Conservation (phyloP, 2,797 vertebrate genomes). For the Gadopsis bispinosus region DNA sequence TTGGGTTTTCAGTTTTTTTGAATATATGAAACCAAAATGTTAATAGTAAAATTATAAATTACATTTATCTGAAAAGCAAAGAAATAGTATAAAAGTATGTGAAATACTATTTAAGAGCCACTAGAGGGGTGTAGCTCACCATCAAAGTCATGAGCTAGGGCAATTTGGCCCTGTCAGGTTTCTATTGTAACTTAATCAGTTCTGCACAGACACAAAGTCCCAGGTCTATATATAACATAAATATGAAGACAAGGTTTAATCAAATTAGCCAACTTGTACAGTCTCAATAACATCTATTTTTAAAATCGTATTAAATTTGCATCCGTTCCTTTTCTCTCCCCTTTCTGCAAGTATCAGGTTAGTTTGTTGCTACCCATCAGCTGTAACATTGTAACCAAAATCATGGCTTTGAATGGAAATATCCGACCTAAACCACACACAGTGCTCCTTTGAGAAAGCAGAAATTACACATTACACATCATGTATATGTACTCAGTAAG, state of each 20-base stretch:
- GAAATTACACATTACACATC: not conserved
- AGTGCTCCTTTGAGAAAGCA: not conserved
- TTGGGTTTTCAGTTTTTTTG: conserved; percentile 8
- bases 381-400: conserved; percentile 3
- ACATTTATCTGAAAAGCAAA: not conserved
- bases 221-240: conserved; percentile 10
- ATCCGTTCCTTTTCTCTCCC: not conserved
- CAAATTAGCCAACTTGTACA: conserved; percentile 9
- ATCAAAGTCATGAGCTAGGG: conserved; percentile 10
- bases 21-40: not conserved
- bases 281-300: not conserved
- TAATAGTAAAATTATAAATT: not conserved
- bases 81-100: not conserved
- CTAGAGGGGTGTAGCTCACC: conserved; percentile 67
- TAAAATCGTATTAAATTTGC: conserved; percentile 2
- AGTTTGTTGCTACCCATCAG: not conserved
- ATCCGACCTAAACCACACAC: conserved; percentile 7
- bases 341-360: not conserved
- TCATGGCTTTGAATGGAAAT: not conserved
- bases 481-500: not conserved
- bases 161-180: not conserved
- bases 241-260: conserved; percentile 1
- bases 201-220: conserved; percentile 26
- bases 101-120: conserved; percentile 44
- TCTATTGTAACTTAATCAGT: conserved; percentile 18